Evolutionary conservation across 2,113 vertebrate species (phyloP).

Genomic region (Salvelinus sp.): DNA sequence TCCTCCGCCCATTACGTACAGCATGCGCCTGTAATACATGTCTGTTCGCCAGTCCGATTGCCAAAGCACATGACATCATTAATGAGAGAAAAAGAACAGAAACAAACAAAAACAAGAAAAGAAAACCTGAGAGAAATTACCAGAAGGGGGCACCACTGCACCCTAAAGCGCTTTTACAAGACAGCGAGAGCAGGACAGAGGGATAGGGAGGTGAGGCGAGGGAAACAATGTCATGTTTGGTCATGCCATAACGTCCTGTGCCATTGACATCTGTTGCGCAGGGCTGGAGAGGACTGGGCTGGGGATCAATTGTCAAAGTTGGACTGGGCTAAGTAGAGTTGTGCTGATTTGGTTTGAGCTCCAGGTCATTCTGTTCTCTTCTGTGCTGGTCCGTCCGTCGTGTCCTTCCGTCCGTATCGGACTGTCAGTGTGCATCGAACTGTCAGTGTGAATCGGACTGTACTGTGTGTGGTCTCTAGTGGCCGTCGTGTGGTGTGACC

Average conservation of each 20-base stretch:
- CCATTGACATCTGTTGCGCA: slow-evolving; percentile 8
- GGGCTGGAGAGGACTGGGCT: neutral
- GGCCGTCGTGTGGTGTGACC: slow-evolving; percentile 85
- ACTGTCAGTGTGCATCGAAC: neutral
- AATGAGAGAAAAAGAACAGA: slow-evolving; percentile 20
- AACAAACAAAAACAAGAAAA: slow-evolving; percentile 32
- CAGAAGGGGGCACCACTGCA: slow-evolving; percentile 65
- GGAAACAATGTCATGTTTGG: slow-evolving; percentile 10
- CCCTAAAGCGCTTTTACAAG: slow-evolving; percentile 31
- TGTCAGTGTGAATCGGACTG: neutral
- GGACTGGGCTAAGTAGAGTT: neutral
- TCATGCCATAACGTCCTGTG: slow-evolving; percentile 18
- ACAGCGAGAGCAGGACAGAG: slow-evolving; percentile 13
- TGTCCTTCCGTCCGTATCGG: slow-evolving; percentile 6
- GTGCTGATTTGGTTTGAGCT: slow-evolving; percentile 1
- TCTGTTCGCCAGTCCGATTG: too few relatives aligned
- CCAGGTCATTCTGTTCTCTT: slow-evolving; percentile 32
- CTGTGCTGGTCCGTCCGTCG: slow-evolving; percentile 25
- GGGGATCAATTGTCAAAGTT: neutral
- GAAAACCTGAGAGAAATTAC: slow-evolving; percentile 69
- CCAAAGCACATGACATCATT: too few relatives aligned
- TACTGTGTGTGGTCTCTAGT: slow-evolving; percentile 75
- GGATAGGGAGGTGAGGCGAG: slow-evolving; percentile 9
- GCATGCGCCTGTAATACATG: too few relatives aligned
- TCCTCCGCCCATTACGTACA: too few relatives aligned